phyloP scores from a whole-genome alignment of 2,113 vertebrate species.

The Alaudala cheleensis region DNA sequence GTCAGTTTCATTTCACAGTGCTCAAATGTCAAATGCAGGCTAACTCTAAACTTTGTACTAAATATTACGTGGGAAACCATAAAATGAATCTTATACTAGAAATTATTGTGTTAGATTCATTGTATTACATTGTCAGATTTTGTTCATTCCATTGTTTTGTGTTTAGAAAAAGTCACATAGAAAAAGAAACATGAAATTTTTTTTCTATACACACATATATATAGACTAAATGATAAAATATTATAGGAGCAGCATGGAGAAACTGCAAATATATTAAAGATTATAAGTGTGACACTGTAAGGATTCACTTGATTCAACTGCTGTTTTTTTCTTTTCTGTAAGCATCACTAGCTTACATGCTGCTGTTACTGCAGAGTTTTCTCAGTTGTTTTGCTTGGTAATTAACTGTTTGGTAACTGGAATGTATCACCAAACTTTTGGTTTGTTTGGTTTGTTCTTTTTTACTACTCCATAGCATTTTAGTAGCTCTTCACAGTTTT shows the following conservation, averaged over 20 bases:
- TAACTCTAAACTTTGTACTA: not conserved
- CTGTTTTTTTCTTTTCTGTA: not conserved
- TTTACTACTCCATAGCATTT: not conserved
- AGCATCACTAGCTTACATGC: not conserved
- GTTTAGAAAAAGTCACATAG: not conserved
- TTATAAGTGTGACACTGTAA: not conserved
- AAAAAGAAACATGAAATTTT: not conserved
- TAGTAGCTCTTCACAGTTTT: not conserved
- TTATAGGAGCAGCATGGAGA: not conserved
- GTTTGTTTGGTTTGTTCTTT: not conserved
- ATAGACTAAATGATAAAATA: not conserved
- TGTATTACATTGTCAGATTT: not conserved
- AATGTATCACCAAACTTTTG: not conserved
- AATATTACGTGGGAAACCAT: not conserved
- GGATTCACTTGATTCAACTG: not conserved
- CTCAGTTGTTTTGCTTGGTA: not conserved
- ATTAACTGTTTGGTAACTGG: not conserved
- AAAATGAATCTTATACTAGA: not conserved
- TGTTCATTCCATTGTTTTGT: not conserved
- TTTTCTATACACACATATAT: accelerated
- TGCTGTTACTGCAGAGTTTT: not conserved
- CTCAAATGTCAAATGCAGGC: not conserved
- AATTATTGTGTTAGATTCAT: not conserved
- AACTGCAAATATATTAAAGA: not conserved
- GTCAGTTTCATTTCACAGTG: not conserved